Evolutionary conservation across 2,888 invertebrate species (phyloP).

Genomic region (Tuberolachnus salignus): DNA sequence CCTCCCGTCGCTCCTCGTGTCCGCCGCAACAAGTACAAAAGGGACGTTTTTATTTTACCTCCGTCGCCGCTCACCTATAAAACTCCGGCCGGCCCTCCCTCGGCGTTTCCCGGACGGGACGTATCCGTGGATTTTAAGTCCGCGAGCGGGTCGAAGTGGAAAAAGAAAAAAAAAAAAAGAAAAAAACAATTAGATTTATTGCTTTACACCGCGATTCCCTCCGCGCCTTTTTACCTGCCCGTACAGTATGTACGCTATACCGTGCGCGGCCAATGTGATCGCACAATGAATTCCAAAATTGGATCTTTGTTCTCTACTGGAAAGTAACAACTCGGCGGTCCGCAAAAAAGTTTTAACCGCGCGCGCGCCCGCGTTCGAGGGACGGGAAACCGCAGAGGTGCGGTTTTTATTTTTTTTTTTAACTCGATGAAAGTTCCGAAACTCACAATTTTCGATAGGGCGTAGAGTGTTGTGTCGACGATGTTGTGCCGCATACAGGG

Average conservation of each 20-base stretch:
- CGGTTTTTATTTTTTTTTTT: slow-evolving; percentile 17
- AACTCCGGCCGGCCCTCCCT: neutral
- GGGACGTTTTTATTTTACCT: slow-evolving; percentile 49
- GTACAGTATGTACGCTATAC: slow-evolving; percentile 27
- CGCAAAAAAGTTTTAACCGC: slow-evolving; percentile 37
- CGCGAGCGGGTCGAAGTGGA: slow-evolving; percentile 27
- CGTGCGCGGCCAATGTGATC: neutral
- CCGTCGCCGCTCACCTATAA: slow-evolving; percentile 39
- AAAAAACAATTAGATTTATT: slow-evolving; percentile 57
- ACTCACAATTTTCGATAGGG: slow-evolving; percentile 36
- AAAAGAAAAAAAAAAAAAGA: too few relatives aligned
- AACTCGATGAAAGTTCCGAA: slow-evolving; percentile 30
- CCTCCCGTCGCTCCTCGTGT: slow-evolving; percentile 24
- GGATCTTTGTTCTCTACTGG: slow-evolving; percentile 39
- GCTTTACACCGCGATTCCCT: slow-evolving; percentile 37
- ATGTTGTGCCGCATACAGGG: neutral
- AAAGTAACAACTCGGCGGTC: slow-evolving; percentile 20
- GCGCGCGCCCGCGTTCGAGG: neutral
- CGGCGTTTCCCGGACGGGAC: slow-evolving; percentile 45
- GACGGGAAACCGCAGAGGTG: slow-evolving; percentile 32
- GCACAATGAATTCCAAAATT: slow-evolving; percentile 51
- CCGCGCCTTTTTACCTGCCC: neutral
- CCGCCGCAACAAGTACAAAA: slow-evolving; percentile 53
- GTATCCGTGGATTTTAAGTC: slow-evolving; percentile 47
- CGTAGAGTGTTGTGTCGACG: slow-evolving; percentile 14